Evolutionary conservation across 1,140 invertebrate species (phyloP).

Genomic region (Scaptomyza graminum): DNA sequence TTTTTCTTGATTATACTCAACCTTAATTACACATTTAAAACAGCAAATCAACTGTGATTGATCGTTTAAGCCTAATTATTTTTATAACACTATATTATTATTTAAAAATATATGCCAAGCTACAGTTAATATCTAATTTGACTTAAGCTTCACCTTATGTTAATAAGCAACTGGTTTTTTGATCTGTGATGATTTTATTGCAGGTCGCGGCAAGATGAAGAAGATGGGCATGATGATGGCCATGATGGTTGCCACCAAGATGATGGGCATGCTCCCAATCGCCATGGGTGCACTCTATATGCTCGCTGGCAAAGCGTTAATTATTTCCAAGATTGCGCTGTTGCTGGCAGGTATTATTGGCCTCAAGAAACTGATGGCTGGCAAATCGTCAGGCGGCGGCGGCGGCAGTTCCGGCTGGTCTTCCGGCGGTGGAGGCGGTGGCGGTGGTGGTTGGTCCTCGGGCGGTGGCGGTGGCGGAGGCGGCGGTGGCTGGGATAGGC

Average conservation of each 20-base stretch:
- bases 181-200: constrained; percentile 22
- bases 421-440: constrained; percentile 85
- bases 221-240: constrained; percentile 93
- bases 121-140: constrained; percentile 3
- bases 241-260: constrained; percentile 87
- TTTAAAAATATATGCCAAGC: neutral
- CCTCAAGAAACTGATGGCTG: constrained; percentile 89
- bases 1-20: no score
- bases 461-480: constrained; percentile 84
- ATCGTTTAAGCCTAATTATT: neutral
- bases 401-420: constrained; percentile 85
- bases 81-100: neutral
- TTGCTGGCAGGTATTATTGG: constrained; percentile 90
- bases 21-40: no score
- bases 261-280: constrained; percentile 89
- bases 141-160: neutral
- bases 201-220: constrained; percentile 91
- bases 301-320: constrained; percentile 90
- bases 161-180: neutral
- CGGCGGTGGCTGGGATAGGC: constrained; percentile 84
- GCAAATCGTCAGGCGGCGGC: constrained; percentile 86
- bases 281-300: constrained; percentile 90
- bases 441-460: constrained; percentile 87
- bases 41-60: neutral
- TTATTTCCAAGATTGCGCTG: constrained; percentile 91